Conservation (phyloP, 1,140 invertebrate genomes). For the Ceratina japonica region DNA sequence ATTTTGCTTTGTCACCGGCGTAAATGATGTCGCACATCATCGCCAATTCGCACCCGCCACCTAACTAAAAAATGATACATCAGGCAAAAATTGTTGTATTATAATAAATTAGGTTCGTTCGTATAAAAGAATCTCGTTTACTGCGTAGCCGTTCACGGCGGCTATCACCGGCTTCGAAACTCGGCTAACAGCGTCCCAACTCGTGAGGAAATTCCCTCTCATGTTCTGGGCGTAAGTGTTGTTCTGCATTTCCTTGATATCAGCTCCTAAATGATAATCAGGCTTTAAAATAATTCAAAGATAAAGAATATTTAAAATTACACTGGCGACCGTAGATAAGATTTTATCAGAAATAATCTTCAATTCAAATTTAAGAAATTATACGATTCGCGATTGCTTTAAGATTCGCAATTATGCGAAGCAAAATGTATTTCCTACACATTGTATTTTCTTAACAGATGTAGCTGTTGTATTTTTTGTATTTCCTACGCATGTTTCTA, state of each 20-base stretch:
- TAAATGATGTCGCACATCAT: constrained; percentile 99
- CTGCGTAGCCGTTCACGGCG: constrained; percentile 98
- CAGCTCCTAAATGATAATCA: constrained; percentile 84
- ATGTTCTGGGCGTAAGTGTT: constrained; percentile 88
- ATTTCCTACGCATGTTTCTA: no score
- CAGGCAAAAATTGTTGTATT: neutral
- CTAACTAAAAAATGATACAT: constrained; percentile 82
- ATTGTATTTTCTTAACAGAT: no score
- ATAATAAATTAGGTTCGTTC: neutral
- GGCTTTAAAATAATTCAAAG: no score
- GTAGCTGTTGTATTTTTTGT: no score
- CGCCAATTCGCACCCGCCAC: constrained; percentile 98
- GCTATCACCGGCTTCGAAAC: constrained; percentile 97
- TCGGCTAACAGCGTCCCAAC: constrained; percentile 89
- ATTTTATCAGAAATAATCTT: neutral
- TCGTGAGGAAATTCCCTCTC: constrained; percentile 86
- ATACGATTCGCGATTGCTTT: no score
- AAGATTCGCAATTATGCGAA: no score
- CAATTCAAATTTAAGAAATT: neutral
- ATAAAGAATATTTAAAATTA: no score
- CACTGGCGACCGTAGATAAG: no score
- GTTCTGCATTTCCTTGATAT: constrained; percentile 98
- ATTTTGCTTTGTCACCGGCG: constrained; percentile 98
- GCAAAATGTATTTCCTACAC: no score
- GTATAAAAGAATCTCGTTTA: constrained; percentile 77